Percentiles rank a stretch among this genome's conserved stretches.
Evolutionary conservation across 1,140 invertebrate genomes (phyloP).

Genomic region (Papilio machaon): DNA sequence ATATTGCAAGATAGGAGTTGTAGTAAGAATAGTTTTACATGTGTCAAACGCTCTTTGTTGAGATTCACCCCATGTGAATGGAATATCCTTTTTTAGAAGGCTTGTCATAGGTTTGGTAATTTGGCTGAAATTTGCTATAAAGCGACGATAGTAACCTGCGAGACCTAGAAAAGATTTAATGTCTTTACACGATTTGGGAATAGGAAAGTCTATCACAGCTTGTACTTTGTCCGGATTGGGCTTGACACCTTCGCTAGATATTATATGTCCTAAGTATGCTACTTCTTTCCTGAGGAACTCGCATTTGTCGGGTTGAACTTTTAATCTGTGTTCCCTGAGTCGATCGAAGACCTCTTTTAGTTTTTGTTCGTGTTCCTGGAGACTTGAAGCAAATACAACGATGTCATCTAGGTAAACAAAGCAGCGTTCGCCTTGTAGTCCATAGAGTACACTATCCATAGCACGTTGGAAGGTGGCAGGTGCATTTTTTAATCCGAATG

Average conservation of each 20-base stretch:
- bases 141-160: conserved; percentile 43
- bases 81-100: conserved; percentile 52
- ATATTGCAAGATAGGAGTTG: too few relatives aligned
- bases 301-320: conserved; percentile 69
- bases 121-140: conserved; percentile 50
- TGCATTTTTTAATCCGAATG: conserved; percentile 73
- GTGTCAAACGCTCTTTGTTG: conserved; percentile 37
- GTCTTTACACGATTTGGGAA: conserved; percentile 59
- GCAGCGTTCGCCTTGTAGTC: conserved; percentile 51
- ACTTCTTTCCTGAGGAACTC: conserved; percentile 75
- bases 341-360: conserved; percentile 65
- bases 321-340: conserved; percentile 66
- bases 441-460: conserved; percentile 63
- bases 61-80: conserved; percentile 46
- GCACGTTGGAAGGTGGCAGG: conserved; percentile 72
- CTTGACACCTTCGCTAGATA: conserved; percentile 59
- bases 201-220: conserved; percentile 61
- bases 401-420: conserved; percentile 68
- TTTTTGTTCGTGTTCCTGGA: conserved; percentile 69
- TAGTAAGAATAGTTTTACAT: too few relatives aligned
- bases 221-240: conserved; percentile 70
- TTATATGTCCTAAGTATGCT: conserved; percentile 67
- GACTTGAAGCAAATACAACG: conserved; percentile 52
- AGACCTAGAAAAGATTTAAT: conserved; percentile 68
- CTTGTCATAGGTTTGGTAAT: conserved; percentile 55